Percentiles rank a stretch among this genome's conserved stretches.
Conservation (phyloP, 1,140 invertebrate species). For the Aricia agestis region DNA sequence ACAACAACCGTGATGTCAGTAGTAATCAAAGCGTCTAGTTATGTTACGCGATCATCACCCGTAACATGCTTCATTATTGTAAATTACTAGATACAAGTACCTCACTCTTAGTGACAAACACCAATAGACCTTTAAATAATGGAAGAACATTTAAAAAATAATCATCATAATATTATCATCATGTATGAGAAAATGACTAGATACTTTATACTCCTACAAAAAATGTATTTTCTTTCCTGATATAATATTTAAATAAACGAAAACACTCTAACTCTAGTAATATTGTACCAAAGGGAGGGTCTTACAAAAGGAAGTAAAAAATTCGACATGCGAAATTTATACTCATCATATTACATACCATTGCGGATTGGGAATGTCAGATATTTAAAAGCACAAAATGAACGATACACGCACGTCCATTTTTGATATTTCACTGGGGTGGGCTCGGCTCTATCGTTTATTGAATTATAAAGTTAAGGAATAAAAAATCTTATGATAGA, state of each 20-base stretch:
- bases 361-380: slow-evolving; percentile 54
- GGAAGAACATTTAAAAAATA: too few relatives aligned
- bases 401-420: slow-evolving; percentile 40
- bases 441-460: slow-evolving; percentile 24
- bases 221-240: too few relatives aligned
- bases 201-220: too few relatives aligned
- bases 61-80: too few relatives aligned
- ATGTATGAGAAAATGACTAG: too few relatives aligned
- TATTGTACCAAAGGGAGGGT: slow-evolving; percentile 30
- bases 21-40: too few relatives aligned
- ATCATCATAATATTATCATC: too few relatives aligned
- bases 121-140: too few relatives aligned
- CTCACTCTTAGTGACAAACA: too few relatives aligned
- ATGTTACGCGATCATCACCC: too few relatives aligned
- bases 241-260: background rate
- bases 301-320: slow-evolving; percentile 37
- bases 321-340: slow-evolving; percentile 52
- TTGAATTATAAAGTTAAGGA: slow-evolving; percentile 20
- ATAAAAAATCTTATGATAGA: slow-evolving; percentile 14
- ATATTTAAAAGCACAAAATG: slow-evolving; percentile 55
- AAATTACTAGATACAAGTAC: too few relatives aligned
- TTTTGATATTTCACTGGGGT: slow-evolving; percentile 45
- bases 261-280: slow-evolving; percentile 1
- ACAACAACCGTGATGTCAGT: too few relatives aligned
- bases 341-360: slow-evolving; percentile 64